Base-by-base conservation (phyloP, 2,113 vertebrate species). In the Lipophrys pholis region DNA sequence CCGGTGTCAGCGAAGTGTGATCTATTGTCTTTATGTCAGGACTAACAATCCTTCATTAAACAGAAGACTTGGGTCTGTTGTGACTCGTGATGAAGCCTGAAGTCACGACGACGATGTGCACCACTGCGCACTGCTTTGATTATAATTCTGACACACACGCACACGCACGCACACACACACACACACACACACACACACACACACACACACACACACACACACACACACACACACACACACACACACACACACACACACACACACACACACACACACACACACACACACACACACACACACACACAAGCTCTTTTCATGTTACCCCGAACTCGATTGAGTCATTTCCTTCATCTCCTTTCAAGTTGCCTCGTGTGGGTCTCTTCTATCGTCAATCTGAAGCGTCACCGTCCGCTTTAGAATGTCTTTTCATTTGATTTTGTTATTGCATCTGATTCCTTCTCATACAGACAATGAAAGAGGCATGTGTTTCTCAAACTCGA, bases 321-420 rank as follows among this genome's bases (percentile, higher is more conserved):
- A 77, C 48, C 45, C 53, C 14, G 45, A 65, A 71, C 68, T 76
- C 30, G 54, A 87, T 81, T 86, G 87, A 90, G 78, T 89, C 88
- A 87, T 89, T 73, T 76, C 79, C 84, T 86, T 83, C 76, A 84
- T 86, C 81, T 90, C 61, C 72, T 84, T 83, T 88, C 69, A 88
- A 78, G 75, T 75, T 68, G 50, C 77, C 65, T 73, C 85, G 79
- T 84, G 87, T 85, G 82, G 78, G 80, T 68, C 68, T 78, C 58
- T 76, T 71, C 52, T 76, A 75, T 67, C 58, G 61, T 86, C 72
- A 21, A 60, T 83, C 69, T 70, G 86, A 81, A 71, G 61, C 73
- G 54, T 58, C 40, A 16, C 58, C 76, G 42, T 65, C 55, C 0
- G 51, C 86, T 90, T 82, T 89, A 70, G 87, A 86, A 84, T 83